Evolutionary conservation across 2,113 vertebrate species (phyloP), one percentile per base, ranked within the genome.

Genomic region (Notothenia coriiceps): DNA sequence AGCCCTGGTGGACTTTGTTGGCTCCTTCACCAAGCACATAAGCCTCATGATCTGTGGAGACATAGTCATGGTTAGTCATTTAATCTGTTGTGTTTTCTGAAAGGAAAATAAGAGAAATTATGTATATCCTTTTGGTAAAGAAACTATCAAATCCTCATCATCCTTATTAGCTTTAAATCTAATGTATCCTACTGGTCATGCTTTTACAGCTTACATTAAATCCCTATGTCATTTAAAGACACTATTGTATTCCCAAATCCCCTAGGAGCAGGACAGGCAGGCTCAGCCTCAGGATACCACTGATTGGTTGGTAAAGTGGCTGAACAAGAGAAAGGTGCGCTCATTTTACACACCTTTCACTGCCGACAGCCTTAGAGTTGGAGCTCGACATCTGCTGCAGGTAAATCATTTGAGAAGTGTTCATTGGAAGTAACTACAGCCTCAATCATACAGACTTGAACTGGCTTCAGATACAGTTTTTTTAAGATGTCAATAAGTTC

Each of bases 21-120:
- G 89, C 1, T 86, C 92, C 67, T 94, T 96, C 83, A 96, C 95
- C 9, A 96, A 96, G 73, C 92, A 95, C 0, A 83, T 92, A 50
- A 95, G 95, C 82, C 93, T 95, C 47, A 95, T 95, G 95, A 94
- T 96, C 82, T 96, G 95, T 66, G 95, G 95, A 18, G 94, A 95
- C 77, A 91, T 96, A 43, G 71, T 93, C 40, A 91, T 74, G 87
- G 95, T 96, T 61, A 85, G 93, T 63, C 20, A 6, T 13, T 1
- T 6, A 52, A 33, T 46, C 9, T 6, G 0, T 50, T 33, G 43
- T 7, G n/a, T n/a, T 25, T 1, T 1, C 0, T 12, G 0, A 18
- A 25, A 44, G 7, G 33, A 22, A 40, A 56, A 29, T 12, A 33
- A 33, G 3, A 60, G 6, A 4, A 8, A 17, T 12, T 12, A 12